Base-by-base conservation (phyloP, 2,888 invertebrate species). In the Helleia helle region DNA sequence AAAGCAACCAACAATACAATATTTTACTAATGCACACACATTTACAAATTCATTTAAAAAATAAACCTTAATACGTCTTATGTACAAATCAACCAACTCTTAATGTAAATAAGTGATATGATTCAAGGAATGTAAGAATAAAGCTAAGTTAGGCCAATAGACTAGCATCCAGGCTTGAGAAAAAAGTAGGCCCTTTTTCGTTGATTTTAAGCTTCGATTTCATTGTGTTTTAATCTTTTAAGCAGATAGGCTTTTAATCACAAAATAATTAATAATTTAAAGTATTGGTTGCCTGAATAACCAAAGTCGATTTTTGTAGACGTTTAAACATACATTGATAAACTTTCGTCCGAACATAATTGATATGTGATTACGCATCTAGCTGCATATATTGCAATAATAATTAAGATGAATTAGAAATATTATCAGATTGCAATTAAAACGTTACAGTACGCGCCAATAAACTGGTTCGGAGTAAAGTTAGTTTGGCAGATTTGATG, bases 21-120 rank as follows among this genome's bases (percentile, higher is more conserved):
- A 43, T 43, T 40, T 69, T 74, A 81, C 77, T 77, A 75, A 71
- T 76, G 63, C 73, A 75, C 81, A 73, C 80, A 79, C 77, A 80
- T 81, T 69, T 76, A 80, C 76, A 81, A 71, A 72, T 57, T 59
- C 52, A 47, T 46, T 59, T 63, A 56, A 56, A 60, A 65, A 62
- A 65, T 58, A 60, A 63, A 53, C 59, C 55, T 49, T 58, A 55
- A 60, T 58, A 59, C 25, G 42, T 45, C 42, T 36, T 44, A 46
- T 43, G 42, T 43, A 44, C 48, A 46, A 60, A 58, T 58, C 44
- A 49, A 69, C 72, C 79, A 71, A 50, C 46, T 54, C 58, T 61
- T 59, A 62, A 60, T 63, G 60, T 67, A 72, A 54, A 49, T 55
- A 61, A 65, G 63, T 83, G 84, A 83, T 83, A 83, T 83, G 83